Conservation (phyloP, 2,797 vertebrate species). For the Paratrypauchen microcephalus region DNA sequence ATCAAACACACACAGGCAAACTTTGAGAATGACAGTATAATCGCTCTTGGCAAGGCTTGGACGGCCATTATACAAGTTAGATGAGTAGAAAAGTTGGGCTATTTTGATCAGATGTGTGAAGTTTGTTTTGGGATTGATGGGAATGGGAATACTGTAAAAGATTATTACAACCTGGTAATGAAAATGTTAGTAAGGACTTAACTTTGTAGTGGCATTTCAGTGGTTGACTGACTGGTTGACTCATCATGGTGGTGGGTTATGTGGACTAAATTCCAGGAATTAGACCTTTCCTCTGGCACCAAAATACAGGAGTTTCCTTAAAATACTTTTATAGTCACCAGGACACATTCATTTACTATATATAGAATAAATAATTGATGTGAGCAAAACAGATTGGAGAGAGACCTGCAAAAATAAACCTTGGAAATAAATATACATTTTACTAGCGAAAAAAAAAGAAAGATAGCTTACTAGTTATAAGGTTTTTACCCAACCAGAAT, state of each 20-base stretch:
- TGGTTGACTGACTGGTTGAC: constrained; percentile 15
- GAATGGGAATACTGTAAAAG: constrained; percentile 44
- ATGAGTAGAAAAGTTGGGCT: constrained; percentile 12
- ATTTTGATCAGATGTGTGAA: constrained; percentile 24
- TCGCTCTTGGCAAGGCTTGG: constrained; percentile 29
- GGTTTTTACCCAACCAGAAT: no score
- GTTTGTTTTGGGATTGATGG: constrained; percentile 16
- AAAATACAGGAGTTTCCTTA: constrained; percentile 23
- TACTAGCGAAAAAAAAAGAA: no score
- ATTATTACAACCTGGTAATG: constrained; percentile 36
- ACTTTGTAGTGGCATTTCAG: constrained; percentile 46
- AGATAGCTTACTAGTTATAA: no score
- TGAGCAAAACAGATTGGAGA: constrained; percentile 41
- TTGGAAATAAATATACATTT: background rate
- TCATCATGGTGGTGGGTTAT: constrained; percentile 41
- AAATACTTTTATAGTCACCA: constrained; percentile 39
- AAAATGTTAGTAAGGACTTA: constrained; percentile 33
- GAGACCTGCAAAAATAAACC: constrained; percentile 22
- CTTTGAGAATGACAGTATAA: constrained; percentile 38
- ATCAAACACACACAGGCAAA: constrained; percentile 60
- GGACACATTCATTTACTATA: constrained; percentile 16
- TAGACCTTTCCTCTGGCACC: constrained; percentile 12
- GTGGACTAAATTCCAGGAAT: constrained; percentile 41
- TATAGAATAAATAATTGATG: constrained; percentile 24
- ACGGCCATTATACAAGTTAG: constrained; percentile 25